Percentiles rank a stretch among this genome's conserved stretches.
Conservation (phyloP, 2,113 vertebrate genomes). For the Phoenicopterus ruber region DNA sequence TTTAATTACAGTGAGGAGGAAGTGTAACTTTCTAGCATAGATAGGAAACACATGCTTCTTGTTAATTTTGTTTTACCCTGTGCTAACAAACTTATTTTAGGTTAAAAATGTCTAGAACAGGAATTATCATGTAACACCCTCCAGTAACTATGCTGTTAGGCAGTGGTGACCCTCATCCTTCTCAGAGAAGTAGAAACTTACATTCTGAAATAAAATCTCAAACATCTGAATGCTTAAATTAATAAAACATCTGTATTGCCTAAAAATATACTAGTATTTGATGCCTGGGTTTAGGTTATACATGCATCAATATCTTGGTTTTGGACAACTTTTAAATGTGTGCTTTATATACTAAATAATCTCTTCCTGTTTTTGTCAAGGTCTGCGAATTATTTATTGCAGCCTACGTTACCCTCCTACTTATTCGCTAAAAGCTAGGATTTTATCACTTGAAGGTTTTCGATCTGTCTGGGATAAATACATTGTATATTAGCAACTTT, state of each 20-base stretch:
- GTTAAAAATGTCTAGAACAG: background rate
- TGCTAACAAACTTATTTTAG: background rate
- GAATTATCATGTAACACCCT: background rate
- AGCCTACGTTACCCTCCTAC: background rate
- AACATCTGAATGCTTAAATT: background rate
- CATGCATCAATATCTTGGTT: background rate
- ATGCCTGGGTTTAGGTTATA: background rate
- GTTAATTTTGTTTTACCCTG: background rate
- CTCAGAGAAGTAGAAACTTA: background rate
- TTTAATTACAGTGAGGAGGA: conserved; percentile 1
- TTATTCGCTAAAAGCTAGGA: background rate
- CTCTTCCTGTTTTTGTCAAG: background rate
- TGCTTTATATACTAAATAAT: background rate
- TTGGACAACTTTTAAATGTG: background rate
- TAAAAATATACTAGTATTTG: background rate
- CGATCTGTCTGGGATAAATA: background rate
- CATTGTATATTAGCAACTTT: background rate
- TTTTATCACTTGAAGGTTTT: background rate
- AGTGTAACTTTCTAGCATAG: background rate
- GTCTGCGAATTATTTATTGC: background rate
- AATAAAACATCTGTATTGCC: background rate
- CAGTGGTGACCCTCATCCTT: background rate
- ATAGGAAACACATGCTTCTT: background rate
- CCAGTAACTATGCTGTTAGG: background rate
- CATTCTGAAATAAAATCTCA: background rate